A percentile compares a stretch with the other conserved stretches of the same genome.
These are phyloP conservation scores for Mesorhabditis sp. DNA, from an alignment of 2,888 invertebrate genomes.

Conservation along the genomic window DNA sequence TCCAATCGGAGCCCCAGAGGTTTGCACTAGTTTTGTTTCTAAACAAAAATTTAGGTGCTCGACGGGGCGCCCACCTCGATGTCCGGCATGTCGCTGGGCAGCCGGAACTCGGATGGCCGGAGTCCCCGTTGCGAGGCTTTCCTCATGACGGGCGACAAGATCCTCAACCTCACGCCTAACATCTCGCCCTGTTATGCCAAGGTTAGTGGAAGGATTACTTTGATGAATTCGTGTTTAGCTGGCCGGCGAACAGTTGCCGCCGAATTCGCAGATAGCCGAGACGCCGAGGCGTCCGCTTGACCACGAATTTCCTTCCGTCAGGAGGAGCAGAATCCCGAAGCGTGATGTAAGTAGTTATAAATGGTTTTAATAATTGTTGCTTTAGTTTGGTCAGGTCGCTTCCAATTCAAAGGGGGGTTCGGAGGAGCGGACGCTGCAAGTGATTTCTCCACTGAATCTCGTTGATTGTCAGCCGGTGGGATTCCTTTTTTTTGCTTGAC, in stretches of 20 bases:
- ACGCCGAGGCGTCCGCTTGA: background rate
- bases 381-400: background rate
- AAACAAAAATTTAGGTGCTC: conserved; percentile 1
- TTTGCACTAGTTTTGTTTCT: background rate
- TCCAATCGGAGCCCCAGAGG: conserved; percentile 1
- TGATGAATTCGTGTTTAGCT: background rate
- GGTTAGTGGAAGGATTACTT: conserved; percentile 20
- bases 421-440: background rate
- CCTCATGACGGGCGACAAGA: conserved; percentile 57
- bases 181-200: conserved; percentile 55
- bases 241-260: background rate
- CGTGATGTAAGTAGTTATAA: background rate
- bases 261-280: background rate
- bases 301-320: background rate
- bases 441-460: background rate
- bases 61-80: background rate
- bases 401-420: background rate
- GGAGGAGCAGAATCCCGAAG: background rate
- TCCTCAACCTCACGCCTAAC: conserved; percentile 48
- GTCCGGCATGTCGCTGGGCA: background rate
- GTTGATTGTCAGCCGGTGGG: no score
- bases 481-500: no score
- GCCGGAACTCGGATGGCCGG: conserved; percentile 3
- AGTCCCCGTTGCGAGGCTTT: conserved; percentile 43
- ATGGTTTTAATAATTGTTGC: background rate